Evolutionary conservation across 2,888 invertebrate species (phyloP).

Genomic region (Metellina segmentata): DNA sequence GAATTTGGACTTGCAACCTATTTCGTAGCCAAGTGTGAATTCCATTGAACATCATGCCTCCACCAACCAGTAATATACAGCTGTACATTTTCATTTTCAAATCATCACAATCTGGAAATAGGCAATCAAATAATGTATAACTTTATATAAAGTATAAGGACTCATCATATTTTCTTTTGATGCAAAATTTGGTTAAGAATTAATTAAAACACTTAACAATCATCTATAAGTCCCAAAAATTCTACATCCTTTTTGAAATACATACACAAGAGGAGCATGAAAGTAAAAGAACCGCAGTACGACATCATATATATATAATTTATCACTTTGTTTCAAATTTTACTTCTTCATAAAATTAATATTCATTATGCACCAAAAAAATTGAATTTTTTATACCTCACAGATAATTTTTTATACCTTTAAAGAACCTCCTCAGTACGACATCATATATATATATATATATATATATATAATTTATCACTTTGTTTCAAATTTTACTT

Average conservation of each 20-base stretch:
- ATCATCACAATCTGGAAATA: conserved; percentile 87
- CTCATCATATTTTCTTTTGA: too few species aligned
- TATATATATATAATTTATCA: too few species aligned
- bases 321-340: too few species aligned
- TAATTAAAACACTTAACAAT: background rate
- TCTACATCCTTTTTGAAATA: background rate
- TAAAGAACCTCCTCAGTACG: background rate
- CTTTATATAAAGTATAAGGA: background rate
- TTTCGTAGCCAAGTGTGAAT: conserved; percentile 94
- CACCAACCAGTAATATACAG: conserved; percentile 94
- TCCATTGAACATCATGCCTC: conserved; percentile 93
- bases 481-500: too few species aligned
- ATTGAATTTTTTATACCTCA: too few species aligned
- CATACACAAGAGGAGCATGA: background rate
- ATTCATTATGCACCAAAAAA: too few species aligned
- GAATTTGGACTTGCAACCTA: conserved; percentile 90
- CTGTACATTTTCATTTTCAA: conserved; percentile 96
- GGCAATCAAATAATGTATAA: conserved; percentile 1
- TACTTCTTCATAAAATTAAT: too few species aligned
- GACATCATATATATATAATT: too few species aligned
- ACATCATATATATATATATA: too few species aligned
- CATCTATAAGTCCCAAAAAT: background rate
- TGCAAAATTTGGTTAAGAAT: background rate
- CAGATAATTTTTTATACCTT: too few species aligned
- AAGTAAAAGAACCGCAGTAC: background rate